These are phyloP conservation scores for Drosophila santomea DNA, from an alignment of 1,140 invertebrate genomes.

Conservation along the genomic window DNA sequence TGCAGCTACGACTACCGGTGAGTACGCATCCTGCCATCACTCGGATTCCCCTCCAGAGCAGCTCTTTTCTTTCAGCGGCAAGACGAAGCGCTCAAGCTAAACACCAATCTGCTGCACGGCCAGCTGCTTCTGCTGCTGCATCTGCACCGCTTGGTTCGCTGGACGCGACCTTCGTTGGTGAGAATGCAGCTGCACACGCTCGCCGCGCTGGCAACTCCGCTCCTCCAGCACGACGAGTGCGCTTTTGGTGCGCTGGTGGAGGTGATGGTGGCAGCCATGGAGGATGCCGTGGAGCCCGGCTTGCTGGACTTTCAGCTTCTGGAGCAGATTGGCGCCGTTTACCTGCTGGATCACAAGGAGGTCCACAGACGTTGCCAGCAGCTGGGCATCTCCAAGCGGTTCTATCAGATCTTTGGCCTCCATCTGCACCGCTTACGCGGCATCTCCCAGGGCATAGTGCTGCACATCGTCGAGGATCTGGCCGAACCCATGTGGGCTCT, in stretches of 20 bases:
- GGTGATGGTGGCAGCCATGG: conserved; percentile 31
- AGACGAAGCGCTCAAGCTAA: background rate
- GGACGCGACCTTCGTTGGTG: conserved; percentile 13
- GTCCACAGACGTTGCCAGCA: conserved; percentile 24
- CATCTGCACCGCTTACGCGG: conserved; percentile 52
- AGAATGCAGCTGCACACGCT: conserved; percentile 21
- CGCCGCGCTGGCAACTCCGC: background rate
- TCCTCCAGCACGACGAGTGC: conserved; percentile 71
- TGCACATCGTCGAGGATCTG: conserved; percentile 24
- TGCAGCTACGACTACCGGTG: conserved; percentile 63
- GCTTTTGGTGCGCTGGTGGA: conserved; percentile 81
- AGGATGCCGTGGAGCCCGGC: conserved; percentile 13
- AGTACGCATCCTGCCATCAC: conserved; percentile 52
- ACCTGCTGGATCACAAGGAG: conserved; percentile 16
- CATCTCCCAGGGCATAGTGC: conserved; percentile 1
- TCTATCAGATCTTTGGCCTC: conserved; percentile 51
- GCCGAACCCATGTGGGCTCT: background rate
- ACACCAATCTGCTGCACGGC: conserved; percentile 44
- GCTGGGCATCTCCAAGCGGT: conserved; percentile 25
- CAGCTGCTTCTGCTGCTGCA: conserved; percentile 30
- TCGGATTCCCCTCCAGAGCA: fast-evolving
- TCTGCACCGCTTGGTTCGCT: conserved; percentile 25
- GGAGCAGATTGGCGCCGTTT: background rate
- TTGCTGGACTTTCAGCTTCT: background rate
- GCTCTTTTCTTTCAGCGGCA: background rate